phyloP scores from a whole-genome alignment of 2,113 vertebrate species.

The Syrmaticus mikado region DNA sequence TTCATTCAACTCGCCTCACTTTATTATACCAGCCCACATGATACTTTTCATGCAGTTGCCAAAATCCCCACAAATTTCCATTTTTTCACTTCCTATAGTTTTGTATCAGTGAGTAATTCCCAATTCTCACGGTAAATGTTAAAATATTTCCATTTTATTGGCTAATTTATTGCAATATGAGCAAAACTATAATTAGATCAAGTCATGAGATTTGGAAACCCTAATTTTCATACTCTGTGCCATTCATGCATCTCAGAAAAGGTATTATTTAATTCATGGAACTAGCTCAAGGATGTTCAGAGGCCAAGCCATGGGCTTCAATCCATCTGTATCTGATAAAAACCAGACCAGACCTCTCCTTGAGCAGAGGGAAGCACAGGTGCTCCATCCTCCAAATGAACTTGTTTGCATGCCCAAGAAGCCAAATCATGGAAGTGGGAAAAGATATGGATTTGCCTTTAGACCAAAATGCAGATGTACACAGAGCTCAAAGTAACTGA shows the following conservation, averaged over 20 bases:
- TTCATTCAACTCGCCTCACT: conserved; percentile 53
- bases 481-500: background rate
- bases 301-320: accelerated
- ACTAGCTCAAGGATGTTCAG: background rate
- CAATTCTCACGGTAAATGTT: background rate
- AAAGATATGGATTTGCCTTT: background rate
- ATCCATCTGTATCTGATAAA: accelerated
- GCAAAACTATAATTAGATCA: background rate
- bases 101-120: background rate
- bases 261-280: background rate
- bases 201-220: background rate
- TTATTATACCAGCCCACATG: conserved; percentile 51
- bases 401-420: background rate
- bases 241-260: background rate
- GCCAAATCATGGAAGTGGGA: background rate
- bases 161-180: background rate
- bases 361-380: background rate
- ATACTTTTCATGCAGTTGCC: background rate
- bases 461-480: background rate
- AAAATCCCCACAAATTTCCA: background rate
- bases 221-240: background rate
- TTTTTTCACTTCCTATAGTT: background rate
- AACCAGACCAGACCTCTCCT: background rate
- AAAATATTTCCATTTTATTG: background rate
- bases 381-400: background rate